These are phyloP conservation scores for Willowsia nigromaculata DNA, from an alignment of 2,888 invertebrate genomes.

Conservation along the genomic window DNA sequence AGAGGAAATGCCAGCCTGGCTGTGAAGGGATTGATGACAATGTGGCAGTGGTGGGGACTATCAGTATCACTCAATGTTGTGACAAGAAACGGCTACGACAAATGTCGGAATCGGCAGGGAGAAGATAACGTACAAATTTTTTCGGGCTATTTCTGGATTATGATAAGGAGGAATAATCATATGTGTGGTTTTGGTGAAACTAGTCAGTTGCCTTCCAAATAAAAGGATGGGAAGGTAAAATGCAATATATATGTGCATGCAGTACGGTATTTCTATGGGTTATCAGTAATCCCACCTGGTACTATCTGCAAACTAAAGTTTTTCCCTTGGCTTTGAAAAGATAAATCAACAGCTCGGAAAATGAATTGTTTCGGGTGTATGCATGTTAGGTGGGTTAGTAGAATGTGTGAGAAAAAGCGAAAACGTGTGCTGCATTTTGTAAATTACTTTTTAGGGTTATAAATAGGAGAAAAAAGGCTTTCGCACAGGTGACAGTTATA, in stretches of 20 bases:
- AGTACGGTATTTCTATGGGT: not conserved
- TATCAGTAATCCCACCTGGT: conserved; percentile 66
- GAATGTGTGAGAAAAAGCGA: not conserved
- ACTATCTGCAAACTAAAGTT: conserved; percentile 31
- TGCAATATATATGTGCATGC: not conserved
- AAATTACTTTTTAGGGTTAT: not conserved
- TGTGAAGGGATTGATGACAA: conserved; percentile 33
- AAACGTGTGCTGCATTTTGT: not conserved
- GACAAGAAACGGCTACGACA: conserved; percentile 39
- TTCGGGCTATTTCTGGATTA: conserved; percentile 44
- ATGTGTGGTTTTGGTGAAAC: not conserved
- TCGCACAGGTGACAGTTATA: conserved; percentile 7
- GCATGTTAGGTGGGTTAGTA: not conserved
- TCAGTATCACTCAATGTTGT: conserved; percentile 5
- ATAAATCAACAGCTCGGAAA: conserved; percentile 14
- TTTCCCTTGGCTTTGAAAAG: conserved; percentile 1
- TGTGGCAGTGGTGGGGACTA: not conserved
- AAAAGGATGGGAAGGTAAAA: not conserved
- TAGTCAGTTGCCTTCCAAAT: not conserved
- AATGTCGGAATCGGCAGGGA: not conserved
- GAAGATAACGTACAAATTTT: conserved; percentile 40
- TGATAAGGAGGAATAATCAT: conserved; percentile 40
- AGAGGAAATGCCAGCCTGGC: conserved; percentile 31
- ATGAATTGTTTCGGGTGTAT: not conserved
- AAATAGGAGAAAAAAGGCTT: not conserved